Evolutionary conservation across 2,797 vertebrate species (phyloP).

Genomic region (Halcyon chelicuti): DNA sequence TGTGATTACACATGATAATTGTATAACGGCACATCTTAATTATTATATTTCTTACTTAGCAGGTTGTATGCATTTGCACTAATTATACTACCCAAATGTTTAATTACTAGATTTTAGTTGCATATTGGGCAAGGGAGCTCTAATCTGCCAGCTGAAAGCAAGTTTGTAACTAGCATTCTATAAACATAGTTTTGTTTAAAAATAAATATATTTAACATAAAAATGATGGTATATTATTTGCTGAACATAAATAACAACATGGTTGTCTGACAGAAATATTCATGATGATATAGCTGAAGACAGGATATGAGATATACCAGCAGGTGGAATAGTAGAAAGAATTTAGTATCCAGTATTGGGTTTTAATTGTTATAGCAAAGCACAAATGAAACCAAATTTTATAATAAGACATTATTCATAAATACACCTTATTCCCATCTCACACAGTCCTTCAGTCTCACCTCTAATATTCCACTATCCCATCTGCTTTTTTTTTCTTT

Average conservation of each 20-base stretch:
- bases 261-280: neutral
- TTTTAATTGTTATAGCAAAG: neutral
- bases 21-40: constrained; percentile 61
- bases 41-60: constrained; percentile 45
- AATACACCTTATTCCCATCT: neutral
- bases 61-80: constrained; percentile 61
- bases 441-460: neutral
- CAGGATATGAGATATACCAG: neutral
- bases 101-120: constrained; percentile 56
- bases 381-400: neutral
- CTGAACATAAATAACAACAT: neutral
- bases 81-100: constrained; percentile 57
- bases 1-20: constrained; percentile 62
- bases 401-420: neutral
- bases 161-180: constrained; percentile 6
- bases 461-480: neutral
- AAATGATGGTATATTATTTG: neutral
- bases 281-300: neutral
- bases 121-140: neutral
- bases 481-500: neutral
- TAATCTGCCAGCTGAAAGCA: neutral
- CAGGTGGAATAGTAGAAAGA: neutral
- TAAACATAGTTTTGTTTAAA: neutral
- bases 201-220: neutral
- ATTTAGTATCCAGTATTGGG: neutral